Conservation (phyloP, 1,140 invertebrate genomes). For the Prorops nasuta region DNA sequence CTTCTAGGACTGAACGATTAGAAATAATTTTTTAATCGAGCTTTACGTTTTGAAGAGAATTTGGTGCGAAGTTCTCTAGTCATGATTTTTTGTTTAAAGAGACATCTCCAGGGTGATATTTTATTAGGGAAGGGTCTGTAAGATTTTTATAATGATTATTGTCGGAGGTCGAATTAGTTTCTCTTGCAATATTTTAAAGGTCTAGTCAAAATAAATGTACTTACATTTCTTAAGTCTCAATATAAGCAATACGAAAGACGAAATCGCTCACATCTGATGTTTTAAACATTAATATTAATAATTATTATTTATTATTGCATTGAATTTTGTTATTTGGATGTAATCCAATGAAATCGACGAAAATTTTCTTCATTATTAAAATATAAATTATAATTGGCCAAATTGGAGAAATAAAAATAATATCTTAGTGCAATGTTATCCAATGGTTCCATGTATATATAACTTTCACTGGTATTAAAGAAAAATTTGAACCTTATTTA, state of each 20-base stretch:
- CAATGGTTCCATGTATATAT: slow-evolving; percentile 30
- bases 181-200: too few relatives aligned
- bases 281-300: background rate
- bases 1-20: background rate
- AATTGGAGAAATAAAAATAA: slow-evolving; percentile 18
- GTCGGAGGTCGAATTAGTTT: too few relatives aligned
- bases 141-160: too few relatives aligned
- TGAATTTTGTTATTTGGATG: too few relatives aligned
- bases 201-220: too few relatives aligned
- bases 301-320: background rate
- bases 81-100: too few relatives aligned
- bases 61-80: too few relatives aligned
- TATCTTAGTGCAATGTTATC: slow-evolving; percentile 40
- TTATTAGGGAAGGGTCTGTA: too few relatives aligned
- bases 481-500: slow-evolving; percentile 11
- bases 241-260: background rate
- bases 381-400: slow-evolving; percentile 6
- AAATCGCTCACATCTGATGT: background rate
- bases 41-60: too few relatives aligned
- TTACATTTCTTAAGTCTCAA: too few relatives aligned
- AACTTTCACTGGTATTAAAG: slow-evolving; percentile 10
- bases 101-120: too few relatives aligned
- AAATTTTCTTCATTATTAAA: slow-evolving; percentile 6
- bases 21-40: background rate
- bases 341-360: too few relatives aligned